Evolutionary conservation across 2,797 vertebrate species (phyloP).

Genomic region (Bucorvus abyssinicus): DNA sequence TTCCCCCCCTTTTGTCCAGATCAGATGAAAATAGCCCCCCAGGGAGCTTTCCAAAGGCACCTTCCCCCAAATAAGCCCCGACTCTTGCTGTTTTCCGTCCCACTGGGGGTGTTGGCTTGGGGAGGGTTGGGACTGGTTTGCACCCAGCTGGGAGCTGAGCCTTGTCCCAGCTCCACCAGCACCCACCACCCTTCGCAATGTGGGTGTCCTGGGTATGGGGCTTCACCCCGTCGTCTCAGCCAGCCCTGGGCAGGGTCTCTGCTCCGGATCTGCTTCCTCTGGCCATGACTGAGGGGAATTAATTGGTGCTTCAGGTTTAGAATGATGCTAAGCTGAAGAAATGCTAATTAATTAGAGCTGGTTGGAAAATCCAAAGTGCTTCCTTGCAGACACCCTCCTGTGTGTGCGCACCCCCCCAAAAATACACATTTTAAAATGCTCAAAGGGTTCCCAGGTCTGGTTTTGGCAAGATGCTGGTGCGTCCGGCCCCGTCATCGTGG

Average conservation of each 20-base stretch:
- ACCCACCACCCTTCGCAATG: rapidly evolving
- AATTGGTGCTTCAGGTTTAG: not conserved
- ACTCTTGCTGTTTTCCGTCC: not conserved
- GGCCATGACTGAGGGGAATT: not conserved
- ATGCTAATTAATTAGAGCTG: not conserved
- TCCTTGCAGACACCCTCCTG: not conserved
- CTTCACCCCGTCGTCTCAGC: not conserved
- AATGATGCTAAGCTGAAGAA: not conserved
- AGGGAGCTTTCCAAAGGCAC: not conserved
- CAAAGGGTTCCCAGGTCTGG: not conserved
- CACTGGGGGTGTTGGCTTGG: not conserved
- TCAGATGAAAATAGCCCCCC: not conserved
- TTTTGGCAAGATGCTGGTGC: rapidly evolving
- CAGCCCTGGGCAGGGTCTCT: not conserved
- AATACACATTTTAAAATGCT: not conserved
- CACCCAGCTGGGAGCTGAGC: not conserved
- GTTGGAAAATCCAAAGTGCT: not conserved
- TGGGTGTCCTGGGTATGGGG: rapidly evolving
- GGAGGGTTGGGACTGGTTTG: not conserved
- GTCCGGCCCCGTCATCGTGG: not conserved
- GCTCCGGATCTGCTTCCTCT: not conserved
- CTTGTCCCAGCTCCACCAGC: not conserved
- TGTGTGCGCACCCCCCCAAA: not conserved
- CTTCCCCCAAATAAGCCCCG: not conserved
- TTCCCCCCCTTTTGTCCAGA: not conserved